Base-by-base conservation (phyloP, 2,797 vertebrate species). In the Gallirallus australis region DNA sequence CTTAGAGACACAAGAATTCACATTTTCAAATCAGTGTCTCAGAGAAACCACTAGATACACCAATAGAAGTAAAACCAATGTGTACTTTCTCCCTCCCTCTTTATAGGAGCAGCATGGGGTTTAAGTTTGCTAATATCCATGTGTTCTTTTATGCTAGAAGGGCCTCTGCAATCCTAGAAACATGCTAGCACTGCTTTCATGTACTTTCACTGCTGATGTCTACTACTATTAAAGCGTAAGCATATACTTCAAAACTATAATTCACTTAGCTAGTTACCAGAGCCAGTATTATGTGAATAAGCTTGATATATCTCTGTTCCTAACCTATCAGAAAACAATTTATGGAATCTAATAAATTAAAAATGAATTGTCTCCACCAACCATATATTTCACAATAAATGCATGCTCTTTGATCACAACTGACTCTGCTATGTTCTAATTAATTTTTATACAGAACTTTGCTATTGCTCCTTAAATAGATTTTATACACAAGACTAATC, bases 271-370 rank as follows among this genome's bases (percentile, higher is more conserved):
- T 42, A 63, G 81, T 93, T 95, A 95, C 83, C 91, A 96, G 93
- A 95, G 88, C 88, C 90, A 92, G 83, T 60, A 94, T 94, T 95
- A 96, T 80, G 80, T 82, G 94, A 83, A 70, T 95, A 95, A 94
- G 73, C 45, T 77, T 97, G 91, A 96, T 94, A 87, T 80, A 96
- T 94, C 53, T 93, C 68, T 75, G 83, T 82, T 95, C 68, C 94
- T 85, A 95, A 90, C 81, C 91, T 93, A 96, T 90, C 91, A 96
- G 93, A 96, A 96, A 96, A 94, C 94, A 96, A 96, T 96, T 97
- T 94, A 96, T 94, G 83, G 96, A 97, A 96, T 95, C 96, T 94
- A 97, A 97, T 97, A 97, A 96, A 95, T 96, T 96, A 86, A 92
- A 95, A 96, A 94, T 80, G 5, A 95, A 95, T 96, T 93, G 90